These are phyloP conservation scores for Liposcelis brunnea DNA, from an alignment of 2,888 invertebrate species.

Conservation along the genomic window DNA sequence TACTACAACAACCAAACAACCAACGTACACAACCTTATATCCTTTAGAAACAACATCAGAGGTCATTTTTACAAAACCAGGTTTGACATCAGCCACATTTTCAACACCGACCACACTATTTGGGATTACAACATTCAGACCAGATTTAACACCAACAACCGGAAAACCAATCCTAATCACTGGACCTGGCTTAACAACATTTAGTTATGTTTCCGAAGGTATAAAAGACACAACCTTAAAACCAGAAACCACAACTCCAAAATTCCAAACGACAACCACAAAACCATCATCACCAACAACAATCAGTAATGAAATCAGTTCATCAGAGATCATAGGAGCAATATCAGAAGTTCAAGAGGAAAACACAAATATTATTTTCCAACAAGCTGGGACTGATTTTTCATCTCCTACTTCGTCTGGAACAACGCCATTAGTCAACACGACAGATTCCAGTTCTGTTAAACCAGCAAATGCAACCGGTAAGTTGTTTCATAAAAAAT, in stretches of 20 bases:
- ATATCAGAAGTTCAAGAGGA: background rate
- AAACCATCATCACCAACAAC: conserved; percentile 8
- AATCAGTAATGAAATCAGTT: conserved; percentile 8
- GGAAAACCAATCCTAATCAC: background rate
- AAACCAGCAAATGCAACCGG: too few species aligned
- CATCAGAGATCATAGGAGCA: conserved; percentile 8
- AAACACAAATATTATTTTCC: conserved; percentile 5
- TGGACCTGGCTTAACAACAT: conserved; percentile 3
- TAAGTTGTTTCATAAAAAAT: too few species aligned
- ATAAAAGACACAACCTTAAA: conserved; percentile 9
- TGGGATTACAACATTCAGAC: background rate
- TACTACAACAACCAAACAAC: conserved; percentile 12
- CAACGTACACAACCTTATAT: conserved; percentile 8
- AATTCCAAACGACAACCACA: conserved; percentile 10
- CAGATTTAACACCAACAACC: background rate
- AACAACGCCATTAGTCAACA: conserved; percentile 23
- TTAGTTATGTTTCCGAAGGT: conserved; percentile 5
- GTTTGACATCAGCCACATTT: background rate
- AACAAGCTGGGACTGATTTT: conserved; percentile 1
- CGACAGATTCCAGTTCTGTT: conserved; percentile 27
- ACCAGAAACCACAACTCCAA: conserved; percentile 6
- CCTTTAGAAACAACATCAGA: background rate
- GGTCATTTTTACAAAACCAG: conserved; percentile 3
- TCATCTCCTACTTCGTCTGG: background rate
- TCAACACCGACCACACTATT: background rate